Base-by-base conservation (phyloP, 2,113 vertebrate species). In the Crotalus horridus region DNA sequence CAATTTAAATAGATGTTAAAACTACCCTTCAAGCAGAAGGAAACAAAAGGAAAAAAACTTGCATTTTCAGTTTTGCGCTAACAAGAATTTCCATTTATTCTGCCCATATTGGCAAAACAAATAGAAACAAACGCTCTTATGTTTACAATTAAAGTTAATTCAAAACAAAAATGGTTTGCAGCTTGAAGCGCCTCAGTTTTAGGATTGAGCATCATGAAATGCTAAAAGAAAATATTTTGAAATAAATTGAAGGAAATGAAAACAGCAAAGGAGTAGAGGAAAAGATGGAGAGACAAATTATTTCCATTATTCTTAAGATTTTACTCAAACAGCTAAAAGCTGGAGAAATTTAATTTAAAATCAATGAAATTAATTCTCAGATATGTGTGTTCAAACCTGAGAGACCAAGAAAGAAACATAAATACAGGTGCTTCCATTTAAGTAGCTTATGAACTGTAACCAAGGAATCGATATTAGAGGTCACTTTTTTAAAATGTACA, bases 121-220 rank as follows among this genome's bases (percentile, higher is more conserved):
- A 90, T 93, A 94, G 92, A 89, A 92, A 56, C 12, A 21, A 10
- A 10, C 87, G 4, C 7, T 69, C 92, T 94, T 92, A 54, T 85
- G 74, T 86, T 58, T 89, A 54, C 92, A 92, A 93, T 93, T 91
- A 81, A 86, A 64, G 11, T 46, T 21, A 56, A 46, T 6, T 94
- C 39, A 48, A 56, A 89, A 90, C 87, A 94, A 94, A 93, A 89
- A 93, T 51, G 58, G 69, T 1, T 1, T 85, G 33, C n/a, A 12
- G 90, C 69, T 85, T 1, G 46, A 81, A 54, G 12, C 6, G 1
- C 20, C 59, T 59, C 59, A 21, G 26, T 39, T 51, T 53, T 85
- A 9, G 51, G 88, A 29, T 10, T 46, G 8, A n/a, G 24, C 59
- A 85, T 53, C 24, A 29, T 85, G 46, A 85, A 39, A 51, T 20